Evolutionary conservation across 2,797 vertebrate species (phyloP).

Genomic region (Microchirus variegatus): DNA sequence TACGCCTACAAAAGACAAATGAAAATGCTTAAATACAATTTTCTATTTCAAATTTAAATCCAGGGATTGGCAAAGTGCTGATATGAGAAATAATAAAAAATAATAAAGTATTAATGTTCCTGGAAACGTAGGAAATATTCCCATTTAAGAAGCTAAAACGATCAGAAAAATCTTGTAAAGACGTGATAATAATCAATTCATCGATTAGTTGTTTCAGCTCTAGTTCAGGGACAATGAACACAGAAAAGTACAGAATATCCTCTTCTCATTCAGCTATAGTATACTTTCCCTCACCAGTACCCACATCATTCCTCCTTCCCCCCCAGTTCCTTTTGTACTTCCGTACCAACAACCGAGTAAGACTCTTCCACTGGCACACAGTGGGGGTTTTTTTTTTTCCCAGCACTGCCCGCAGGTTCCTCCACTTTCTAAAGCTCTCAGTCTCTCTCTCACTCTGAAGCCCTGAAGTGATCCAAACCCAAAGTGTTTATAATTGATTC

Average conservation of each 20-base stretch:
- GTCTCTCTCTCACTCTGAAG: conserved; percentile 35
- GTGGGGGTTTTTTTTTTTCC: conserved; percentile 42
- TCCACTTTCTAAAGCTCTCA: conserved; percentile 25
- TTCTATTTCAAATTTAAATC: too few species aligned
- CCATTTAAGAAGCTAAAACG: too few species aligned
- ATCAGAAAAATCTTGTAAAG: too few species aligned
- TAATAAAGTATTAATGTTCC: too few species aligned
- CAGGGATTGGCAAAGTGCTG: too few species aligned
- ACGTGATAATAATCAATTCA: too few species aligned
- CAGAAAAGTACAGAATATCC: conserved; percentile 32
- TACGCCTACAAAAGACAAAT: too few species aligned
- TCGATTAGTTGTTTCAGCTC: too few species aligned
- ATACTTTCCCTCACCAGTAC: conserved; percentile 26
- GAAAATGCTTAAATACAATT: too few species aligned
- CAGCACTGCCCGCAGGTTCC: conserved; percentile 31
- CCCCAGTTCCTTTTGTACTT: conserved; percentile 40
- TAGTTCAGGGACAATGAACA: too few species aligned
- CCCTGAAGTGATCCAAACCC: conserved; percentile 64
- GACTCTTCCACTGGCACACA: conserved; percentile 28
- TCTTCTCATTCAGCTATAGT: conserved; percentile 60
- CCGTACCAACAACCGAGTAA: conserved; percentile 30
- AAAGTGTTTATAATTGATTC: conserved; percentile 78
- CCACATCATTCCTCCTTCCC: conserved; percentile 11
- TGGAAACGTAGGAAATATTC: too few species aligned
- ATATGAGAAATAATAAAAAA: too few species aligned